These are phyloP conservation scores for Timandra comae DNA, from an alignment of 2,888 invertebrate genomes.

Conservation along the genomic window DNA sequence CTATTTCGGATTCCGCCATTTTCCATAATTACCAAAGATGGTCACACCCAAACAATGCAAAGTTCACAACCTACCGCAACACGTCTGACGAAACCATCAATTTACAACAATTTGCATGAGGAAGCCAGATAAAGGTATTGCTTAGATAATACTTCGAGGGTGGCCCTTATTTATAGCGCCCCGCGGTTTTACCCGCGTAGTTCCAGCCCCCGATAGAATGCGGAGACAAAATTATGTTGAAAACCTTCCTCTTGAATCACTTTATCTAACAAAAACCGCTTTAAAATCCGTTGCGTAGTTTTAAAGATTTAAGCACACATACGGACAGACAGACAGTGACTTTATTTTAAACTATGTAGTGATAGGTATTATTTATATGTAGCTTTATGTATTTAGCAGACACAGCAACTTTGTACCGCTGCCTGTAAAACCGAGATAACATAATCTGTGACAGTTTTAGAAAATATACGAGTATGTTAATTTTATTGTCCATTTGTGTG, in stretches of 20 bases:
- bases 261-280: too few species aligned
- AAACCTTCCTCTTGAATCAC: too few species aligned
- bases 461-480: not conserved
- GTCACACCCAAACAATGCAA: constrained; percentile 14
- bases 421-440: constrained; percentile 6
- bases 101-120: constrained; percentile 66
- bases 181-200: too few species aligned
- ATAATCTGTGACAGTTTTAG: constrained; percentile 1
- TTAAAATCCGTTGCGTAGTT: too few species aligned
- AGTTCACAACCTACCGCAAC: constrained; percentile 15
- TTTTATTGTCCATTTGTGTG: not conserved
- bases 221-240: too few species aligned
- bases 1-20: too few species aligned
- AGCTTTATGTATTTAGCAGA: constrained; percentile 20
- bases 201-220: too few species aligned
- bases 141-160: constrained; percentile 37
- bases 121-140: constrained; percentile 51
- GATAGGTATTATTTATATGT: too few species aligned
- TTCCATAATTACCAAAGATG: constrained; percentile 3
- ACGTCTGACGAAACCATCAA: constrained; percentile 45
- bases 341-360: too few species aligned
- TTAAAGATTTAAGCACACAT: too few species aligned
- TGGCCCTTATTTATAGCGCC: too few species aligned
- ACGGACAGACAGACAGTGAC: too few species aligned
- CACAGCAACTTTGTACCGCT: constrained; percentile 7